A percentile compares a stretch with the other conserved stretches of the same genome.
Evolutionary conservation across 2,888 invertebrate species (phyloP).

Genomic region (Cerastis leucographa): DNA sequence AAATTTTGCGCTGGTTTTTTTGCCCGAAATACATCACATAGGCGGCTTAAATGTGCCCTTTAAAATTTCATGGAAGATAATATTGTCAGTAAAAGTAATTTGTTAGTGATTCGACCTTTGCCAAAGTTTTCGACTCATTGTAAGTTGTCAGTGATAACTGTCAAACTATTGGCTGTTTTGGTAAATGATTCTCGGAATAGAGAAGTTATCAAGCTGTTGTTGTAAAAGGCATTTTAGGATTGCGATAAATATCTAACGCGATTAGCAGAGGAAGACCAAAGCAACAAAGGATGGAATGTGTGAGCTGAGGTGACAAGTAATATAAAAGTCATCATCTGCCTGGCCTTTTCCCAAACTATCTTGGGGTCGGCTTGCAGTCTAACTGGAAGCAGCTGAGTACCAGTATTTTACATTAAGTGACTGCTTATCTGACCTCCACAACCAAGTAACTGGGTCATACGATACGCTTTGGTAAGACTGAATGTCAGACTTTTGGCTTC

Average conservation of each 20-base stretch:
- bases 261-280: too few species aligned
- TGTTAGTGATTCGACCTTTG: conserved; percentile 22
- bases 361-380: too few species aligned
- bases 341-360: too few species aligned
- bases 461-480: too few species aligned
- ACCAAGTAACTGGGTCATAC: too few species aligned
- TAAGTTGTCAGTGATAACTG: neutral
- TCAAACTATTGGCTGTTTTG: neutral
- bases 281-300: too few species aligned
- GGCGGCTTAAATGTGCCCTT: conserved; percentile 17
- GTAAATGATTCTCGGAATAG: neutral
- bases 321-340: too few species aligned
- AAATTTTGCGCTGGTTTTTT: conserved; percentile 31
- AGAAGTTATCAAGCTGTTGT: neutral
- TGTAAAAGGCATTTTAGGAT: neutral
- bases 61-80: conserved; percentile 28
- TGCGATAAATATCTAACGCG: neutral
- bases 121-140: conserved; percentile 14
- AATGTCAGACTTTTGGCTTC: too few species aligned
- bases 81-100: conserved; percentile 29
- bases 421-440: too few species aligned
- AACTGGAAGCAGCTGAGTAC: too few species aligned
- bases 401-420: too few species aligned
- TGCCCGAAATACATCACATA: conserved; percentile 18
- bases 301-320: too few species aligned